Base-by-base conservation (phyloP, 2,888 invertebrate genomes). In the Omphaloscelis lunosa region DNA sequence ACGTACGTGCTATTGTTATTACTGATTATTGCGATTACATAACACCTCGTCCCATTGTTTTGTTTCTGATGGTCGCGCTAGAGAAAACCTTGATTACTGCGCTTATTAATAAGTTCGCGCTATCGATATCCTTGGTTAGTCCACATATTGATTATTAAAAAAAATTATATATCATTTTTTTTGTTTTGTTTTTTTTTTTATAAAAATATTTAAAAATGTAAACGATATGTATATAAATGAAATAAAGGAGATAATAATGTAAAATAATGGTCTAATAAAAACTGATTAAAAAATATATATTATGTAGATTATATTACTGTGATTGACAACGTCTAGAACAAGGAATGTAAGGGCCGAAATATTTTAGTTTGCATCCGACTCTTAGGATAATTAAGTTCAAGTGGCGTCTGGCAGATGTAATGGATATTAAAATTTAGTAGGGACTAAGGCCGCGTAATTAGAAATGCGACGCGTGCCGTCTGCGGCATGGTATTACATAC, bases 41-140 rank as follows among this genome's bases (percentile, higher is more conserved):
- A 90, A 91, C 88, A 74, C 85, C 77, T 67, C 85, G 83, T 85
- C 79, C 88, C 77, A 91, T 92, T 92, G 93, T 93, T 91, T 87
- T 82, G 77, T 75, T 75, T 77, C 74, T 69, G 79, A 71, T 62
- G 63, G 75, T 67, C 59, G 78, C 68, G 66, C n/a, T 77, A 63
- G 73, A 70, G 74, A 66, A 66, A 59, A 70, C 70, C 48, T 80
- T 75, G 53, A 81, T 87, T 83, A 66, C n/a, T 62, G 65, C n/a
- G 23, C 62, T 66, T 29, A 75, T 72, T 73, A 69, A 72, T 66
- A 73, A 58, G 41, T 72, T 53, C 17, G 11, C 71, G 12, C 17
- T 56, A 61, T 63, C n/a, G n/a, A 58, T 71, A 29, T 65, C 23
- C 9, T n/a, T 41, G 17, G 17, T n/a, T 41, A 20, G 1, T 11